These are phyloP conservation scores for Anticlea derivata DNA, from an alignment of 2,888 invertebrate genomes.

Conservation along the genomic window DNA sequence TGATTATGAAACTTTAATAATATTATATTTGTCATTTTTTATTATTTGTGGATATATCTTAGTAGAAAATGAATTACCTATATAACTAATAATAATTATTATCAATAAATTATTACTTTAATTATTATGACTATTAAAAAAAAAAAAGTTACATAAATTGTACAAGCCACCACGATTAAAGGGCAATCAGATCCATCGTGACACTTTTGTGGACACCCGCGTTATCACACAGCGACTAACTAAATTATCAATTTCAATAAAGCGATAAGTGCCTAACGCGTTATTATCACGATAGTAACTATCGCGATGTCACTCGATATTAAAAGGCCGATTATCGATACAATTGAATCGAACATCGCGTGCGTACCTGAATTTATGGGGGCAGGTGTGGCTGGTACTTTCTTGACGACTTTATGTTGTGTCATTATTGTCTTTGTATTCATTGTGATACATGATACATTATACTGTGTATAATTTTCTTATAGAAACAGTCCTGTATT, in stretches of 20 bases:
- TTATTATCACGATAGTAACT: slow-evolving; percentile 56
- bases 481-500: no score
- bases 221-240: slow-evolving; percentile 26
- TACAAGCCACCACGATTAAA: no score
- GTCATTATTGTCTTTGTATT: slow-evolving; percentile 35
- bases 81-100: no score
- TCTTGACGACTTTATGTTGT: slow-evolving; percentile 39
- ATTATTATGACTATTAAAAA: background rate
- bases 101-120: no score
- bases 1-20: no score
- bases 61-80: no score
- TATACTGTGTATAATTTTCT: slow-evolving; percentile 13
- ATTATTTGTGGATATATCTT: no score
- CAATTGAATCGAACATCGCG: slow-evolving; percentile 68
- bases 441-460: slow-evolving; percentile 31
- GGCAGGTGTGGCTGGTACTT: slow-evolving; percentile 56
- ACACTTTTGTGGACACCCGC: slow-evolving; percentile 1
- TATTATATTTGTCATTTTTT: no score
- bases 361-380: slow-evolving; percentile 45
- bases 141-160: no score
- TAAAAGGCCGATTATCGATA: slow-evolving; percentile 65
- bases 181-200: background rate
- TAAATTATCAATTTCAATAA: slow-evolving; percentile 60
- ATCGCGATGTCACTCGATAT: slow-evolving; percentile 48
- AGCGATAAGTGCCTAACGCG: slow-evolving; percentile 58